Conservation (phyloP, 37 sponge, comb jelly and placozoan genomes). For the Petrosia ficiformis region DNA sequence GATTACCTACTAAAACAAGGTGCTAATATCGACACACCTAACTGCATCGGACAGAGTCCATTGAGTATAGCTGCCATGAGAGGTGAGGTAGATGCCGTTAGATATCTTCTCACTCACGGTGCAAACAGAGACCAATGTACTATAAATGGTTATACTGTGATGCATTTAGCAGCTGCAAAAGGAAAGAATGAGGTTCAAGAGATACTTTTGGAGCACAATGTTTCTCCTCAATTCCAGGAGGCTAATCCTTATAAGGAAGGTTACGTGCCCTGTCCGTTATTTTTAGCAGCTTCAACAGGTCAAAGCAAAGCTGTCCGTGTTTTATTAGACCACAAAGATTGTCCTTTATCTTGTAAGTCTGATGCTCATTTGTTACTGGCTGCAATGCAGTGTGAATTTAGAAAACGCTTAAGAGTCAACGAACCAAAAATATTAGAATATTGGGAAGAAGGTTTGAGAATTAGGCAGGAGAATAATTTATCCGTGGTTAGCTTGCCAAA, state of each 20-base stretch:
- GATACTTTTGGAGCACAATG: constrained; percentile 48
- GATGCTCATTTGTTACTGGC: constrained; percentile 73
- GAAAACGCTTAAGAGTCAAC: constrained; percentile 23
- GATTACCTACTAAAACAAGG: constrained; percentile 44
- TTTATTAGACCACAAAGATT: constrained; percentile 37
- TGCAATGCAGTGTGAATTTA: constrained; percentile 67
- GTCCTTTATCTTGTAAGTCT: constrained; percentile 46
- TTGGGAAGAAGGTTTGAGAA: constrained; percentile 26
- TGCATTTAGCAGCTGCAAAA: constrained; percentile 84
- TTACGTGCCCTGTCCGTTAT: constrained; percentile 78
- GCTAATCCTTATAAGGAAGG: constrained; percentile 36
- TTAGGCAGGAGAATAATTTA: constrained; percentile 15
- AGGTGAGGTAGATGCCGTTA: constrained; percentile 65
- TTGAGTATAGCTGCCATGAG: constrained; percentile 81
- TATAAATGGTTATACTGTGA: constrained; percentile 81
- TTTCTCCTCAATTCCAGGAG: constrained; percentile 41
- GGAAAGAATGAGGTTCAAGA: constrained; percentile 69
- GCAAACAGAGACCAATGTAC: constrained; percentile 68
- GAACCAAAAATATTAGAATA: constrained; percentile 12
- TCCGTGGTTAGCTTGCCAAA: constrained; percentile 31
- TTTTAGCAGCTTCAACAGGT: constrained; percentile 77
- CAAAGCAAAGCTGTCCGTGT: constrained; percentile 53
- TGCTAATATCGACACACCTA: constrained; percentile 86
- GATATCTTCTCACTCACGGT: constrained; percentile 53
- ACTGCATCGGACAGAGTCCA: constrained; percentile 87